These are phyloP conservation scores for Gambusia affinis DNA, from an alignment of 2,113 vertebrate genomes.

Conservation along the genomic window DNA sequence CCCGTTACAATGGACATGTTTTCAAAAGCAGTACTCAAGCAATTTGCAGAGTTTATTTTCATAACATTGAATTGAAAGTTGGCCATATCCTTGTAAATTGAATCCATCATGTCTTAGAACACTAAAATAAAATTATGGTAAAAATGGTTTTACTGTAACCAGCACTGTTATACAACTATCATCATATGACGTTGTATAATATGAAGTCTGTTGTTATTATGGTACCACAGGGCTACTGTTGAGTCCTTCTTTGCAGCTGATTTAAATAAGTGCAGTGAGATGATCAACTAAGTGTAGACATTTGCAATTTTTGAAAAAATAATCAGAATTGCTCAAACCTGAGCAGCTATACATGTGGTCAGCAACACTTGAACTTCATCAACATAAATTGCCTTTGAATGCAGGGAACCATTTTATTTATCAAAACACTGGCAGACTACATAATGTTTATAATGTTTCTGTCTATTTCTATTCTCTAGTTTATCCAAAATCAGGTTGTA, in stretches of 20 bases:
- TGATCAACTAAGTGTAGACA: neutral
- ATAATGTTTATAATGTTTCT: no score
- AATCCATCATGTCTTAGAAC: neutral
- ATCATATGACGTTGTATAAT: constrained; percentile 2
- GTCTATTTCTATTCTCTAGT: no score
- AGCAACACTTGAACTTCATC: neutral
- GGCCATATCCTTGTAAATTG: neutral
- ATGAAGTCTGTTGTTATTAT: neutral
- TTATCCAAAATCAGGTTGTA: no score
- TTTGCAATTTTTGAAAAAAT: neutral
- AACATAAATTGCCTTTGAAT: no score
- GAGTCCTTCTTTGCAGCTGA: neutral
- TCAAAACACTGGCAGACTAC: no score
- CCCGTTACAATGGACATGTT: neutral
- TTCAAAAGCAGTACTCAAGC: neutral
- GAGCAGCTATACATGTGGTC: neutral
- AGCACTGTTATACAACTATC: neutral
- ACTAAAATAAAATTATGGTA: neutral
- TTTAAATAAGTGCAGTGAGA: neutral
- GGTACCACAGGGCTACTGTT: no score
- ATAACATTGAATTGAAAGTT: neutral
- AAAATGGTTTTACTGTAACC: neutral
- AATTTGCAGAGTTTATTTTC: constrained; percentile 9
- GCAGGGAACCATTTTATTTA: no score
- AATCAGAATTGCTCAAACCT: neutral